These are phyloP conservation scores for Disparrhopalites patrizii DNA, from an alignment of 2,888 invertebrate species.

Conservation along the genomic window DNA sequence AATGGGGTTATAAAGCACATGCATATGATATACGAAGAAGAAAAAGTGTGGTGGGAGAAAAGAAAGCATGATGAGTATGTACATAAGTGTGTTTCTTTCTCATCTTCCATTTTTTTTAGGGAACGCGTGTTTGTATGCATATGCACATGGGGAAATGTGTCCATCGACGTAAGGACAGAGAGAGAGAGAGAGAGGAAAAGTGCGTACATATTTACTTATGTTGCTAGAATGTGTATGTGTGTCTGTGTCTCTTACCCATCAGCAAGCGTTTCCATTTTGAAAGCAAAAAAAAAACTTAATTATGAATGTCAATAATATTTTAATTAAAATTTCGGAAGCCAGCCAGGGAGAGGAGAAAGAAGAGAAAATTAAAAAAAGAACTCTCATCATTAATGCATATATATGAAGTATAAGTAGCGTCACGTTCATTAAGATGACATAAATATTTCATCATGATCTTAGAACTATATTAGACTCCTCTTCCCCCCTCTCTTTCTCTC, in stretches of 20 bases:
- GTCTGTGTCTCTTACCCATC: conserved; percentile 19
- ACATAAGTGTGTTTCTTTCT: too few relatives aligned
- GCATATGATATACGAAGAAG: background rate
- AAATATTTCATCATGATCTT: conserved; percentile 43
- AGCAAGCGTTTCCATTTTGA: conserved; percentile 31
- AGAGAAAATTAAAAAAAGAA: conserved; percentile 37
- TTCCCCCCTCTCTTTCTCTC: conserved; percentile 5
- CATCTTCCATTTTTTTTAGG: background rate
- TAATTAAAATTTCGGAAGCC: conserved; percentile 44
- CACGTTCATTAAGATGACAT: conserved; percentile 48
- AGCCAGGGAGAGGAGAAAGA: conserved; percentile 28
- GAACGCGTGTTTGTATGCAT: background rate
- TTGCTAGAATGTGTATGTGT: background rate
- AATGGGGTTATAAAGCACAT: too few relatives aligned
- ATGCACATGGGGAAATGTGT: background rate
- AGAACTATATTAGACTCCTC: conserved; percentile 32
- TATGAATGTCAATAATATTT: conserved; percentile 46
- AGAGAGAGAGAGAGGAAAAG: too few relatives aligned
- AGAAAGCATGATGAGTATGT: too few relatives aligned
- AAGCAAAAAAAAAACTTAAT: conserved; percentile 40
- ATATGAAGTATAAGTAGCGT: conserved; percentile 36
- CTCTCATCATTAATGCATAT: conserved; percentile 39
- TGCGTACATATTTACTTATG: too few relatives aligned
- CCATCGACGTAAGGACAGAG: background rate
- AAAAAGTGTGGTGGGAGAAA: background rate